A percentile compares a stretch with the other conserved stretches of the same genome.
phyloP scores from a whole-genome alignment of 2,113 vertebrate genomes.

The Brachyhypopomus occidentalis region DNA sequence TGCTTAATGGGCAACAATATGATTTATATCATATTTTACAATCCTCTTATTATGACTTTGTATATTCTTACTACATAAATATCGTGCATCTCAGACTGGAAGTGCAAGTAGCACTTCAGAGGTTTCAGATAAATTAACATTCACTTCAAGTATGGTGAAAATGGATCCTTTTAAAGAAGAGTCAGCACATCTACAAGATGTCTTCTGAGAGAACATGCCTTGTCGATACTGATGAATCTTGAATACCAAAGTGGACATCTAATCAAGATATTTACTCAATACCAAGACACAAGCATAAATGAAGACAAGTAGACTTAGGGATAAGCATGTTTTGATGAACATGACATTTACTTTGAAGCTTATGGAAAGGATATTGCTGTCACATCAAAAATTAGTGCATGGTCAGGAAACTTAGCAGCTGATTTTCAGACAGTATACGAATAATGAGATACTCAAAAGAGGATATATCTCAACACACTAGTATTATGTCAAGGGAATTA shows the following conservation, averaged over 20 bases:
- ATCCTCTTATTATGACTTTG: conserved; percentile 58
- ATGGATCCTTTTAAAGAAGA: conserved; percentile 25
- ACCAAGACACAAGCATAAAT: background rate
- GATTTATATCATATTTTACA: conserved; percentile 18
- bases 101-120: conserved; percentile 23
- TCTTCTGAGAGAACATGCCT: conserved; percentile 23
- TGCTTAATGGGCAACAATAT: background rate
- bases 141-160: conserved; percentile 40
- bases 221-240: background rate
- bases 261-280: background rate
- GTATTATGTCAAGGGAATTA: background rate
- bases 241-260: background rate
- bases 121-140: conserved; percentile 43
- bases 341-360: no score
- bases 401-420: no score
- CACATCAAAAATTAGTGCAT: no score
- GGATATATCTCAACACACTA: no score
- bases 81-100: conserved; percentile 39
- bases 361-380: no score
- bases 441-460: no score
- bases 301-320: background rate
- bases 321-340: no score
- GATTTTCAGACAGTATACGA: no score
- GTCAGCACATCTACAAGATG: background rate
- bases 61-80: conserved; percentile 55